Evolutionary conservation across 64 coral and sea anemone genomes (phyloP).

Genomic region (Actinia tenebrosa): DNA sequence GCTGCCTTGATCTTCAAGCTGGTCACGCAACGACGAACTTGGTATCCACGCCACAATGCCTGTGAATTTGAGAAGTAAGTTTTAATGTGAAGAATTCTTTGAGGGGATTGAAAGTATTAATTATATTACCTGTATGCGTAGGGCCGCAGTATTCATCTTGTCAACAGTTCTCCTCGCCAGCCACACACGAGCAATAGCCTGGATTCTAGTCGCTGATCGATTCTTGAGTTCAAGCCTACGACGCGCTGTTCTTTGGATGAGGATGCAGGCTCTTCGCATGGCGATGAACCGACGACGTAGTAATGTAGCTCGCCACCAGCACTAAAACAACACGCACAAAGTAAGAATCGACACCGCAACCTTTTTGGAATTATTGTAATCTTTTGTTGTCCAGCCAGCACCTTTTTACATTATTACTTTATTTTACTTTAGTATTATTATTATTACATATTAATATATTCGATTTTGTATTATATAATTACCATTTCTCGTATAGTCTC

Average conservation of each 20-base stretch:
- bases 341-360: background rate
- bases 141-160: conserved; percentile 42
- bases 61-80: background rate
- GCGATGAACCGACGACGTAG: conserved; percentile 46
- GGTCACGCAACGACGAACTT: conserved; percentile 55
- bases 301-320: conserved; percentile 74
- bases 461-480: too few species aligned
- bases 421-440: too few species aligned
- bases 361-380: too few species aligned
- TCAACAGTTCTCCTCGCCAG: conserved; percentile 47
- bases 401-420: too few species aligned
- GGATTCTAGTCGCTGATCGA: conserved; percentile 58
- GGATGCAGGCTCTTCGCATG: conserved; percentile 24
- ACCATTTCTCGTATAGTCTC: too few species aligned
- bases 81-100: too few species aligned
- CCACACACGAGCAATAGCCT: conserved; percentile 46
- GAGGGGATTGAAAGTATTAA: too few species aligned
- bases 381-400: too few species aligned
- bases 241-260: conserved; percentile 53
- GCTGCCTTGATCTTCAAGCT: conserved; percentile 76
- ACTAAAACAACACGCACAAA: conserved; percentile 34
- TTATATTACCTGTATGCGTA: conserved; percentile 63
- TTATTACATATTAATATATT: too few species aligned
- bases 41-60: conserved; percentile 78
- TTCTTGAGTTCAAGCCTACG: conserved; percentile 28